phyloP scores from a whole-genome alignment of 2,113 vertebrate genomes.

The Pluvianellus socialis region DNA sequence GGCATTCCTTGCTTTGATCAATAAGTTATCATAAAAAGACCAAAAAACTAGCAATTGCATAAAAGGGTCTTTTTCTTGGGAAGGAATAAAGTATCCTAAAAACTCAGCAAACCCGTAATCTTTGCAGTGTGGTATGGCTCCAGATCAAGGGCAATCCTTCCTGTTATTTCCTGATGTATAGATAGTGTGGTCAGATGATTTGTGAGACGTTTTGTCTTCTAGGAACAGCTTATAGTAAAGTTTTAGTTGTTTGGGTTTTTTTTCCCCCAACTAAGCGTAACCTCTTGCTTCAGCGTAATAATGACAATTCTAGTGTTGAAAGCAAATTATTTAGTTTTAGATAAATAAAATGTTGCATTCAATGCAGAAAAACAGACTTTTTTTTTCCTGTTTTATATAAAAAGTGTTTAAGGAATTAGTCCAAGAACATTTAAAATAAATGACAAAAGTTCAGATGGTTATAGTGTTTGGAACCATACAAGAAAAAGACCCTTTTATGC shows the following conservation, averaged over 20 bases:
- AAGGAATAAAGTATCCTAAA: conserved; percentile 20
- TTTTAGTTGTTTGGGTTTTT: background rate
- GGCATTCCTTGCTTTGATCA: conserved; percentile 63
- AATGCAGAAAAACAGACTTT: background rate
- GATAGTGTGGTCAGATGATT: background rate
- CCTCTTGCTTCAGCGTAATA: background rate
- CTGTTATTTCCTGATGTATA: conserved; percentile 28
- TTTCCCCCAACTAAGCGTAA: rapidly evolving
- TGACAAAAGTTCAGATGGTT: background rate
- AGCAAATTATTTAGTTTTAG: background rate
- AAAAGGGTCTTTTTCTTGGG: background rate
- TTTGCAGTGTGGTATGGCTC: conserved; percentile 31
- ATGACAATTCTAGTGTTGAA: background rate
- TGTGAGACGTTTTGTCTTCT: conserved; percentile 23
- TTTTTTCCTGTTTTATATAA: background rate
- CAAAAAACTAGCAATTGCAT: conserved; percentile 38
- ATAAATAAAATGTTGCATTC: background rate
- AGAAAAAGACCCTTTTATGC: no score
- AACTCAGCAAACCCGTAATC: background rate
- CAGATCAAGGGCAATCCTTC: conserved; percentile 45
- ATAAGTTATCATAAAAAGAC: conserved; percentile 30
- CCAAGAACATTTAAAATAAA: background rate
- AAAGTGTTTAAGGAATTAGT: background rate
- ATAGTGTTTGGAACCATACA: background rate
- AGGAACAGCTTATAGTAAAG: background rate